A percentile compares a stretch with the other conserved stretches of the same genome.
Evolutionary conservation across 2,888 invertebrate species (phyloP).

Genomic region (Xanthorhoe spadicearia): DNA sequence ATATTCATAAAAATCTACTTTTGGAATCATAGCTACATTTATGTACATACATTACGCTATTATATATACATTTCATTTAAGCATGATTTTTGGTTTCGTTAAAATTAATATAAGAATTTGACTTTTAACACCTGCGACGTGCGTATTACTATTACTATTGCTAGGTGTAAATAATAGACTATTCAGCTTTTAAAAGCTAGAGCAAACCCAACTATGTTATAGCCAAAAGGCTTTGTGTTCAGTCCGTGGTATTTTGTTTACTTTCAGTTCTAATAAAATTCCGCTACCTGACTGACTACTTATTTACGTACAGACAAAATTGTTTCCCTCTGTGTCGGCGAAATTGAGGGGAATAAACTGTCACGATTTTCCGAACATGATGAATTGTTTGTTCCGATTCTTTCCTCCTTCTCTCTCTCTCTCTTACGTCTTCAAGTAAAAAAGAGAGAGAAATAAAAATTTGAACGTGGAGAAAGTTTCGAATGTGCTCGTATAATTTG

Average conservation of each 20-base stretch:
- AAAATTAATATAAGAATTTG: too few relatives aligned
- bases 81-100: too few relatives aligned
- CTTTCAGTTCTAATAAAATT: not conserved
- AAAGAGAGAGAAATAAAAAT: not conserved
- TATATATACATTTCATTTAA: too few relatives aligned
- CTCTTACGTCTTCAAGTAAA: not conserved
- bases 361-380: not conserved
- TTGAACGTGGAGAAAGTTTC: not conserved
- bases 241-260: not conserved
- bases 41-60: too few relatives aligned
- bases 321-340: not conserved
- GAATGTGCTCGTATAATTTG: not conserved
- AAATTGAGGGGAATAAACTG: slow-evolving; percentile 5
- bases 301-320: not conserved
- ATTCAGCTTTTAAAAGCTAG: not conserved
- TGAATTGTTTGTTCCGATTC: slow-evolving; percentile 2
- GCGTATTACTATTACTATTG: too few relatives aligned
- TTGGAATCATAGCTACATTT: too few relatives aligned
- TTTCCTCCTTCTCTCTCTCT: not conserved
- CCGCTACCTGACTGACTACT: not conserved
- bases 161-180: too few relatives aligned
- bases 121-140: too few relatives aligned
- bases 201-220: not conserved
- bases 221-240: not conserved
- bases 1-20: too few relatives aligned